These are phyloP conservation scores for human (Homo sapiens) DNA, from an alignment of 2,113 vertebrate species.

Conservation along the genomic window GRCh38 chr7:36273501-36274000, in stretches of 20 bases:
- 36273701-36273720: neutral
- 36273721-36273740: neutral
- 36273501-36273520: neutral
- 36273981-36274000: fast-evolving
- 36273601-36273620: neutral
- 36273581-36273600: neutral
- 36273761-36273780: neutral
- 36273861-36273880: neutral
- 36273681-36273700: neutral
- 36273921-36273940: neutral
- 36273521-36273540: neutral
- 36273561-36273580: neutral
- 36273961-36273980: neutral
- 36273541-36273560: neutral
- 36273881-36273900: neutral
- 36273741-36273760: neutral
- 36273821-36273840: neutral
- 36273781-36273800: neutral
- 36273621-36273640: neutral
- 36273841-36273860: neutral
- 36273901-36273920: neutral
- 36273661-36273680: neutral
- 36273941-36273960: fast-evolving
- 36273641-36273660: fast-evolving
- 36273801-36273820: neutral